Conservation (phyloP, 1,140 invertebrate genomes). For the Thaumetopoea pityocampa region DNA sequence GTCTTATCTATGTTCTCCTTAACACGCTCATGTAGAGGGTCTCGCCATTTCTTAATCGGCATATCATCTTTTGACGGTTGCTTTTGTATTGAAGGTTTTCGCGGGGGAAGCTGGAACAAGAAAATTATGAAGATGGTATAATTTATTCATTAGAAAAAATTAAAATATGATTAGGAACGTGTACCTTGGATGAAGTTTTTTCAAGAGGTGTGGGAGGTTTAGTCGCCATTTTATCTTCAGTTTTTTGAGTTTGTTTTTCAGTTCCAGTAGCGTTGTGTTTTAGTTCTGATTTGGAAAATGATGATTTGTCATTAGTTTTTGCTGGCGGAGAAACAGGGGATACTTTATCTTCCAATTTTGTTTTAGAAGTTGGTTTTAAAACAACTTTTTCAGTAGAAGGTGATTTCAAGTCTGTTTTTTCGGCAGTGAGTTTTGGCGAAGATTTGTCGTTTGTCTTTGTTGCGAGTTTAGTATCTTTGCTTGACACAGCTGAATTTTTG, state of each 20-base stretch:
- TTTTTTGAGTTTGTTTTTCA: constrained; percentile 13
- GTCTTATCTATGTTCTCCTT: constrained; percentile 74
- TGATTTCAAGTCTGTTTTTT: constrained; percentile 29
- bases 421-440: constrained; percentile 14
- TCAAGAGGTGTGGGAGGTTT: constrained; percentile 57
- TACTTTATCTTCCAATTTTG: constrained; percentile 8
- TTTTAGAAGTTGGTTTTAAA: constrained; percentile 13
- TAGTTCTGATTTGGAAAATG: constrained; percentile 1
- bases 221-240: constrained; percentile 58
- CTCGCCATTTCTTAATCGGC: constrained; percentile 72
- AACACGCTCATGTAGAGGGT: constrained; percentile 66
- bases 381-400: constrained; percentile 24
- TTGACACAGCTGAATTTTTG: constrained; percentile 30
- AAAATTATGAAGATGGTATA: background rate
- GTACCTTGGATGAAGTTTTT: constrained; percentile 59
- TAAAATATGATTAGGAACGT: too few species aligned
- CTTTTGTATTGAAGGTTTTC: constrained; percentile 65
- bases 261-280: background rate
- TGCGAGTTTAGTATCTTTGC: constrained; percentile 35
- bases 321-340: background rate
- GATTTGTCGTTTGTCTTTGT: constrained; percentile 11
- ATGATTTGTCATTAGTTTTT: constrained; percentile 1
- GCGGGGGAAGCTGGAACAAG: constrained; percentile 54
- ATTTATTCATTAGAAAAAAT: background rate
- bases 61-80: constrained; percentile 68